phyloP scores from a whole-genome alignment of 1,140 invertebrate genomes.

The Trypoxylus dichotomus region DNA sequence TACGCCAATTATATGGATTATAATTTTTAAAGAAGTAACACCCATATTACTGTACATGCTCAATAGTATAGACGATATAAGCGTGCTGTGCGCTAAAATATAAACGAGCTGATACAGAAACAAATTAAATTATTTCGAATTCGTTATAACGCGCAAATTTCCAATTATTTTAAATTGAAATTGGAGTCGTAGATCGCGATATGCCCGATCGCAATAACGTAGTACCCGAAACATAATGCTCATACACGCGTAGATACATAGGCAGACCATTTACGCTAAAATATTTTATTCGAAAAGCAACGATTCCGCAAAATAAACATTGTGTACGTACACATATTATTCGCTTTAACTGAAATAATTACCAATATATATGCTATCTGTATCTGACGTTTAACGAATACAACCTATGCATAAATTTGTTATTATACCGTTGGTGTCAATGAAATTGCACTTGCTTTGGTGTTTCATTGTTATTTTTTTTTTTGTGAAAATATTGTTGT shows the following conservation, averaged over 20 bases:
- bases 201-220: background rate
- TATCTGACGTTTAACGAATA: too few relatives aligned
- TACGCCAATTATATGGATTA: too few relatives aligned
- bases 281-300: constrained; percentile 8
- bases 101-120: background rate
- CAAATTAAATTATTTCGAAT: constrained; percentile 6
- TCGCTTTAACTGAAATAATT: constrained; percentile 1
- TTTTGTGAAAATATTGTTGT: too few relatives aligned
- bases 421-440: background rate
- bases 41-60: too few relatives aligned
- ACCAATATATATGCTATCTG: background rate
- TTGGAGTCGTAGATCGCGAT: background rate
- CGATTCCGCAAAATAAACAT: background rate
- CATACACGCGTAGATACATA: background rate
- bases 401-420: too few relatives aligned
- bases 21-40: too few relatives aligned
- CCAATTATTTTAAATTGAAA: constrained; percentile 17
- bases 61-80: too few relatives aligned
- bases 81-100: too few relatives aligned
- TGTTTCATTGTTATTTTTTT: too few relatives aligned
- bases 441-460: too few relatives aligned
- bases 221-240: background rate
- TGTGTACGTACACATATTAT: background rate
- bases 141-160: constrained; percentile 7
- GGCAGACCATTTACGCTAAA: background rate